Percentiles rank a stretch among this genome's conserved stretches.
phyloP scores from a whole-genome alignment of 2,888 invertebrate genomes.

The Galerucella calmariensis region DNA sequence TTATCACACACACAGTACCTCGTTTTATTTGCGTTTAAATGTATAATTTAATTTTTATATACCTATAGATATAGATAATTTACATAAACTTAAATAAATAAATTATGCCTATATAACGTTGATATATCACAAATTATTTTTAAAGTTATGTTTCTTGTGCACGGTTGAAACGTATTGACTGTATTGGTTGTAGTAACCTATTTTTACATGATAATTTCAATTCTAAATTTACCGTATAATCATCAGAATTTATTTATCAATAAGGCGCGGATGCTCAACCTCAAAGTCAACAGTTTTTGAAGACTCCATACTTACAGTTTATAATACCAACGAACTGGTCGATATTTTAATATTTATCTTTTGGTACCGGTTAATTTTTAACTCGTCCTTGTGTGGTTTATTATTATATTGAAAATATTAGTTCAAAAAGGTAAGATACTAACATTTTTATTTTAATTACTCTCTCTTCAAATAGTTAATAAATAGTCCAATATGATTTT shows the following conservation, averaged over 20 bases:
- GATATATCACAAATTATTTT: background rate
- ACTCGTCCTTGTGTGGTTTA: background rate
- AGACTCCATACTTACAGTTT: background rate
- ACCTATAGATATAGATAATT: background rate
- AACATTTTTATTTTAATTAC: background rate
- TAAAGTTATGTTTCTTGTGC: background rate
- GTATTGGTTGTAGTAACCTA: background rate
- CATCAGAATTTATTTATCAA: background rate
- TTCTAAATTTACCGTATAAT: constrained; percentile 2
- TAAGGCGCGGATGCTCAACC: background rate
- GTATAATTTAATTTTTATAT: background rate
- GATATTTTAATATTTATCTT: background rate
- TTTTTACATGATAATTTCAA: background rate
- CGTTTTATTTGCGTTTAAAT: too few relatives aligned
- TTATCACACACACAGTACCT: too few relatives aligned
- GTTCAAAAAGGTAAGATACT: background rate
- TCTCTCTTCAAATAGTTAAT: background rate
- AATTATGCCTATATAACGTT: background rate
- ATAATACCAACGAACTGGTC: background rate
- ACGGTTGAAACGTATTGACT: background rate
- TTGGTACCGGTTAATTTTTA: background rate
- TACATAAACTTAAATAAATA: background rate
- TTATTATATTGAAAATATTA: background rate
- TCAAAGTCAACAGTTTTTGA: background rate
- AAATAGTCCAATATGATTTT: too few relatives aligned